phyloP scores from a whole-genome alignment of 2,113 vertebrate genomes.

The Macroglossus sobrinus region DNA sequence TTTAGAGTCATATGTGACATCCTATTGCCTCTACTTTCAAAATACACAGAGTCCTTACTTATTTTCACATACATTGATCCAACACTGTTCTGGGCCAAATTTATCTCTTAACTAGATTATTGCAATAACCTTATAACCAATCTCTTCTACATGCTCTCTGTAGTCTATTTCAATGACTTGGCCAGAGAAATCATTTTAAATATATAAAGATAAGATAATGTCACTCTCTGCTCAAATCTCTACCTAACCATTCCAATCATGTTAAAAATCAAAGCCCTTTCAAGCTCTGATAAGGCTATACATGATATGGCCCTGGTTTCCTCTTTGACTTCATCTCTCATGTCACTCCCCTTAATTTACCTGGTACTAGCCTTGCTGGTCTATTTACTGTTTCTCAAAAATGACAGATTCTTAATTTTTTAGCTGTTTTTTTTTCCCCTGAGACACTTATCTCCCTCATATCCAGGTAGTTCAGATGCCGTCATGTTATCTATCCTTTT shows the following conservation, averaged over 20 bases:
- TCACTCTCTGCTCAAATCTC: not conserved
- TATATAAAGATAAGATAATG: not conserved
- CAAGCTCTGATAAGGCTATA: not conserved
- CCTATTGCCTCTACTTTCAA: not conserved
- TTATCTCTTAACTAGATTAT: not conserved
- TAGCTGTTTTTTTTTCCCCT: not conserved
- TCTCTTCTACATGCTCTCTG: not conserved
- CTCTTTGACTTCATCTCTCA: not conserved
- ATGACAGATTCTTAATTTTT: not conserved
- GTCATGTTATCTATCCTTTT: not conserved
- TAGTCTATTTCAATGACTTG: not conserved
- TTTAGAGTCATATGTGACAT: not conserved
- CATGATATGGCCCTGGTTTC: not conserved
- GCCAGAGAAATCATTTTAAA: not conserved
- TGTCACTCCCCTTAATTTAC: not conserved
- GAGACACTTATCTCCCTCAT: not conserved
- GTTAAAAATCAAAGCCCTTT: not conserved
- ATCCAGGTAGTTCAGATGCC: not conserved
- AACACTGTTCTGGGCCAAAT: not conserved
- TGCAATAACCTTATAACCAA: not conserved
- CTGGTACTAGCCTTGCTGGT: not conserved
- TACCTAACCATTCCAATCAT: not conserved
- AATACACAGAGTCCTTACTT: not conserved
- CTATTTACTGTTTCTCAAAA: not conserved
- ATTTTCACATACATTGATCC: too few relatives aligned